Evolutionary conservation across 2,113 vertebrate species (phyloP).

Genomic region (Microcebus jonahi): DNA sequence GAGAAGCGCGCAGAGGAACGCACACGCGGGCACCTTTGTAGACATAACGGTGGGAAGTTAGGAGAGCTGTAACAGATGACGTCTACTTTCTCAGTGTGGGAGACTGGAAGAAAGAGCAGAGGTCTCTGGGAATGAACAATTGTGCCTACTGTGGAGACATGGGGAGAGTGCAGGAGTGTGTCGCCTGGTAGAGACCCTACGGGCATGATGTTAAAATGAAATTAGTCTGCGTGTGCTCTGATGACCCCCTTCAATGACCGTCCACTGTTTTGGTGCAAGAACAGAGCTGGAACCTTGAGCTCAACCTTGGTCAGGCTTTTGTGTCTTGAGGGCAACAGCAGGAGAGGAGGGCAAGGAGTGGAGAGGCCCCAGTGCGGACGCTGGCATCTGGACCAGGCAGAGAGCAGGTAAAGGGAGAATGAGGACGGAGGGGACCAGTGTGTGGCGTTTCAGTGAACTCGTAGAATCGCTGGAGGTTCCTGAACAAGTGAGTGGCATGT

Average conservation of each 20-base stretch:
- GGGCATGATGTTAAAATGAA: no score
- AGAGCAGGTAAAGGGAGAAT: fast-evolving
- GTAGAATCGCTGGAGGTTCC: fast-evolving
- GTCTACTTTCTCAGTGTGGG: neutral
- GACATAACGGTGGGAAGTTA: fast-evolving
- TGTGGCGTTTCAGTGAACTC: neutral
- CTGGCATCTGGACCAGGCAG: neutral
- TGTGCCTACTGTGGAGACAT: fast-evolving
- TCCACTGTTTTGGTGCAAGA: no score
- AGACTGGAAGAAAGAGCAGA: neutral
- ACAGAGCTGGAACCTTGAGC: neutral
- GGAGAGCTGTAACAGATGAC: fast-evolving
- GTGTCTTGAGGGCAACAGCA: neutral
- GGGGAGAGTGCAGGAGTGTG: fast-evolving
- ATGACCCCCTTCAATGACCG: neutral
- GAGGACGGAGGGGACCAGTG: fast-evolving
- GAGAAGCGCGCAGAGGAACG: fast-evolving
- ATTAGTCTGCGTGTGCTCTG: neutral
- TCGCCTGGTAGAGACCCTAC: fast-evolving
- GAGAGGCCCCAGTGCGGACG: neutral
- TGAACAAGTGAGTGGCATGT: fast-evolving
- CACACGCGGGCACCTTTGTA: fast-evolving
- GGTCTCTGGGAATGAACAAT: no score
- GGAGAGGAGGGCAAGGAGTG: fast-evolving
- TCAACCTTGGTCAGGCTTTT: neutral